These are phyloP conservation scores for Lepus europaeus DNA, from an alignment of 2,113 vertebrate species.

Conservation along the genomic window DNA sequence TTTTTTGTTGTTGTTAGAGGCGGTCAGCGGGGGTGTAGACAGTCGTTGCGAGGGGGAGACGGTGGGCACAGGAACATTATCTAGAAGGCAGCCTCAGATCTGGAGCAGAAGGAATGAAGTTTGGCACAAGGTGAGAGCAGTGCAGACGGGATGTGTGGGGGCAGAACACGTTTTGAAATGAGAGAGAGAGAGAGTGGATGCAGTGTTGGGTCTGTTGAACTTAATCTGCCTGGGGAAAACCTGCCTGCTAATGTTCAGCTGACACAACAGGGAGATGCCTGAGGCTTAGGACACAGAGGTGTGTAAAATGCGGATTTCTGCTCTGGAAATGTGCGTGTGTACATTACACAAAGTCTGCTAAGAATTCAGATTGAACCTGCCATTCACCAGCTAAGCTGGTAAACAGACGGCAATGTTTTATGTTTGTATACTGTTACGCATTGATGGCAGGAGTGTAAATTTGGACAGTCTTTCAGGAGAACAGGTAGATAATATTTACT, in stretches of 20 bases:
- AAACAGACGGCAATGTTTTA: not conserved
- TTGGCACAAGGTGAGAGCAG: not conserved
- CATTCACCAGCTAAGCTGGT: not conserved
- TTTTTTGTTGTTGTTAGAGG: not conserved
- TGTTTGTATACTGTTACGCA: too few species aligned
- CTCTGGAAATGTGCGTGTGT: not conserved
- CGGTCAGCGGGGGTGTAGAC: not conserved
- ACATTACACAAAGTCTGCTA: not conserved
- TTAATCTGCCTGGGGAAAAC: not conserved
- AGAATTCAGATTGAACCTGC: not conserved
- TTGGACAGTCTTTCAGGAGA: slow-evolving; percentile 7
- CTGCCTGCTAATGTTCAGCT: not conserved
- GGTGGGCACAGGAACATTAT: not conserved
- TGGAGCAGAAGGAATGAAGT: not conserved
- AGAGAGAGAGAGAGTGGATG: not conserved
- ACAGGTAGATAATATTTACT: not conserved
- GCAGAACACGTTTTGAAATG: not conserved
- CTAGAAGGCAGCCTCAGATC: not conserved
- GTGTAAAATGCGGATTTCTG: not conserved
- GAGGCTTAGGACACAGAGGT: not conserved
- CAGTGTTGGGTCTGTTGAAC: not conserved
- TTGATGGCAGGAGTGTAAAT: not conserved
- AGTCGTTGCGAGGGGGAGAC: not conserved
- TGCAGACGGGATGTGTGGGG: not conserved
- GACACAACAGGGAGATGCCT: not conserved